These are phyloP conservation scores for Nanger granti DNA, from an alignment of 2,113 vertebrate genomes.

Conservation along the genomic window DNA sequence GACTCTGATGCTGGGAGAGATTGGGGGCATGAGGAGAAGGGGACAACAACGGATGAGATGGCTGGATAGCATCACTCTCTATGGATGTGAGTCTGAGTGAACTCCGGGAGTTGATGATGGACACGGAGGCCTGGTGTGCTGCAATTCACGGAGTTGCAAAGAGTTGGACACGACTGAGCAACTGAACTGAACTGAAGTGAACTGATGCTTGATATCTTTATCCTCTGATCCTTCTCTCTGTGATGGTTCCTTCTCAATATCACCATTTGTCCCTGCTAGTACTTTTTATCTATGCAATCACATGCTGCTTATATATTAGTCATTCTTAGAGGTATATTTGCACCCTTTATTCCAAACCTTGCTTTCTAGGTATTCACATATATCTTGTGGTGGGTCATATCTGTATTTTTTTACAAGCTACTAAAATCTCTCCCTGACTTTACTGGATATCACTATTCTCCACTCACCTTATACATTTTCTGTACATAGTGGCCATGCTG, in stretches of 20 bases:
- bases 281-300: background rate
- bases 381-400: background rate
- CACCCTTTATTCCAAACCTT: background rate
- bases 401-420: background rate
- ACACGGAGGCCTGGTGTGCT: too few relatives aligned
- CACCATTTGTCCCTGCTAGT: background rate
- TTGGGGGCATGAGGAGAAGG: too few relatives aligned
- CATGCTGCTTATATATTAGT: background rate
- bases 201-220: background rate
- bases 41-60: too few relatives aligned
- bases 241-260: background rate
- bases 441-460: background rate
- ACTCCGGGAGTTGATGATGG: too few relatives aligned
- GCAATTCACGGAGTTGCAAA: too few relatives aligned
- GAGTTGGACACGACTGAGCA: rapidly evolving
- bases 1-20: too few relatives aligned
- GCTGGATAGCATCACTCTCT: too few relatives aligned
- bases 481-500: too few relatives aligned
- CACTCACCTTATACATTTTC: background rate
- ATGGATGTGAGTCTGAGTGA: too few relatives aligned
- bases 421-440: background rate
- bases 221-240: background rate
- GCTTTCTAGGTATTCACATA: background rate
- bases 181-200: too few relatives aligned
- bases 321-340: background rate